Conservation (phyloP, 2,113 vertebrate species). For the Otolemur garnettii region DNA sequence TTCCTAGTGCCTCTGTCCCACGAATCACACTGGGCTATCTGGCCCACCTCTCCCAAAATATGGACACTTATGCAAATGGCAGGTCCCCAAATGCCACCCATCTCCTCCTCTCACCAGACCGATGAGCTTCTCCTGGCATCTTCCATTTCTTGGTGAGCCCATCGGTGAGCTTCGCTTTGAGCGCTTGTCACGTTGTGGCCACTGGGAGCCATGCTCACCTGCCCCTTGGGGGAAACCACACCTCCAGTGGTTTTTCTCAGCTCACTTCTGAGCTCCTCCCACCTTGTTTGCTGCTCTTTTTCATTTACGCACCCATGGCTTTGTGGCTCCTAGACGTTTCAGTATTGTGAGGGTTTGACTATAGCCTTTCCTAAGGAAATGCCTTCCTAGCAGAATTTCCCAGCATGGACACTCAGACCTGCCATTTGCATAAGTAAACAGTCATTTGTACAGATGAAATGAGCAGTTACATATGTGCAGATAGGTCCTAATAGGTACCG, state of each 20-base stretch:
- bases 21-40: neutral
- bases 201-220: accelerated
- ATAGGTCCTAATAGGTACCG: constrained; percentile 68
- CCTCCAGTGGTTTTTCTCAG: too few relatives aligned
- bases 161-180: neutral
- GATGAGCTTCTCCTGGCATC: too few relatives aligned
- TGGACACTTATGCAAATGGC: neutral
- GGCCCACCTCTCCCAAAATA: neutral
- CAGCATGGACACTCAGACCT: neutral
- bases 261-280: neutral
- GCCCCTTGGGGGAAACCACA: neutral
- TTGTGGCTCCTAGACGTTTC: neutral
- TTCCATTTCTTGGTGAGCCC: too few relatives aligned
- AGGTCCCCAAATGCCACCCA: too few relatives aligned
- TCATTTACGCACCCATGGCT: neutral
- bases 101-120: too few relatives aligned
- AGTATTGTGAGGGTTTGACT: neutral
- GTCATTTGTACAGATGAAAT: constrained; percentile 60
- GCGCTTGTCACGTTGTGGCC: accelerated
- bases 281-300: neutral
- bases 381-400: constrained; percentile 54
- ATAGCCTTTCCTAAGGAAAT: constrained; percentile 31
- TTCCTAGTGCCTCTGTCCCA: neutral
- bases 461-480: constrained; percentile 65
- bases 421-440: constrained; percentile 65